Evolutionary conservation across 2,113 vertebrate species (phyloP).

Genomic region (Triplophysa siluroides): DNA sequence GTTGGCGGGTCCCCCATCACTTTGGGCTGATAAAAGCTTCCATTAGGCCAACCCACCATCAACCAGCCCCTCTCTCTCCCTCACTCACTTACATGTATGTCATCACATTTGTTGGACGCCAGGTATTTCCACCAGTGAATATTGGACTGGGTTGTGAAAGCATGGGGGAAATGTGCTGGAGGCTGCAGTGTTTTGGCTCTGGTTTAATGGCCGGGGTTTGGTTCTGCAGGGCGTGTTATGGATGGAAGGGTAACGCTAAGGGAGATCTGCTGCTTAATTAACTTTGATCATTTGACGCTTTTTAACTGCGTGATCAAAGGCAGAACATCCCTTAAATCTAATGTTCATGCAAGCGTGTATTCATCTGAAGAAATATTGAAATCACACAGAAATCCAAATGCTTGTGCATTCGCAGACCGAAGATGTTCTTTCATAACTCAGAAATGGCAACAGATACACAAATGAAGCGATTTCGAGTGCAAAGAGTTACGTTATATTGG

Average conservation of each 20-base stretch:
- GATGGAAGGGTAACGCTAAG: background rate
- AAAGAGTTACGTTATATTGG: too few relatives aligned
- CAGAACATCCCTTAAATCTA: background rate
- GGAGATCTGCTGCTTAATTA: background rate
- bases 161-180: background rate
- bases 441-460: background rate
- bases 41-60: constrained; percentile 7
- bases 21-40: constrained; percentile 24
- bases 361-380: background rate
- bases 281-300: background rate
- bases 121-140: background rate
- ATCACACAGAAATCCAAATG: background rate
- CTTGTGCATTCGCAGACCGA: background rate
- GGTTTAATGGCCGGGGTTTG: background rate
- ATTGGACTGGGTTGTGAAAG: background rate
- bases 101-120: constrained; percentile 2
- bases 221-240: background rate
- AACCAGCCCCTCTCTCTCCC: background rate
- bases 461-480: too few relatives aligned
- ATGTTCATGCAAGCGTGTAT: background rate
- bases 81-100: background rate
- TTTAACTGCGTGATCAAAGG: background rate
- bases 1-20: constrained; percentile 11
- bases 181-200: background rate
- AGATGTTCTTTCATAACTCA: too few relatives aligned